These are phyloP conservation scores for Melieria omissa DNA, from an alignment of 2,888 invertebrate species.

Conservation along the genomic window DNA sequence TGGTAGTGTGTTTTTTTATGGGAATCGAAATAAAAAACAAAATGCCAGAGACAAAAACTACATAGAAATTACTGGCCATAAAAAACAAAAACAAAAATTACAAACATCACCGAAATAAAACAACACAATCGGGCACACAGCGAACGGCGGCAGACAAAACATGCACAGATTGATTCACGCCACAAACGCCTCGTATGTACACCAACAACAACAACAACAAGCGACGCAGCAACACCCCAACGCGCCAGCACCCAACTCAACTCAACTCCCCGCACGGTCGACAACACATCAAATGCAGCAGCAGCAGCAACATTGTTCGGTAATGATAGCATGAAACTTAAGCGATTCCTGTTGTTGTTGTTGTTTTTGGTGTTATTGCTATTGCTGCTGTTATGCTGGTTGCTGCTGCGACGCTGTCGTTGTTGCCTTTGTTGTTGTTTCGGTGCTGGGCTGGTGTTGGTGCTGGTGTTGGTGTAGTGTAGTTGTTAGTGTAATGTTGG, in stretches of 20 bases:
- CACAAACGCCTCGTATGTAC: not conserved
- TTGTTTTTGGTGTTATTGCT: not conserved
- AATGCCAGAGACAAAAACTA: not conserved
- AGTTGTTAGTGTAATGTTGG: constrained; percentile 18
- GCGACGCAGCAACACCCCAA: too few species aligned
- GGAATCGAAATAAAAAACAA: not conserved
- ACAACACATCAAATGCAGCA: constrained; percentile 1
- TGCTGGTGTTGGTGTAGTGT: not conserved
- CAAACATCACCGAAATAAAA: not conserved
- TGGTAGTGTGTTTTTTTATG: not conserved
- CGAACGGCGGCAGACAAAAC: not conserved
- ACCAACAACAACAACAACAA: constrained; percentile 11
- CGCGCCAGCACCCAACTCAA: too few species aligned
- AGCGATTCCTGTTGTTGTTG: too few species aligned
- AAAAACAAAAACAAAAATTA: not conserved
- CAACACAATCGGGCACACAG: not conserved
- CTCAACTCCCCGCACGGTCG: too few species aligned
- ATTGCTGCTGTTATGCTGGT: constrained; percentile 8
- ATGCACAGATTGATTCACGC: constrained; percentile 23
- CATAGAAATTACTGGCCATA: not conserved
- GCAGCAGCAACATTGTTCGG: constrained; percentile 23
- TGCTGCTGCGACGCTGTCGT: constrained; percentile 23
- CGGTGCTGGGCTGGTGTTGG: too few species aligned
- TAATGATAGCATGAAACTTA: too few species aligned
- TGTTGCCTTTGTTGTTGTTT: not conserved